Conservation (phyloP, 92 coral and sea anemone species). For the Porites rus region DNA sequence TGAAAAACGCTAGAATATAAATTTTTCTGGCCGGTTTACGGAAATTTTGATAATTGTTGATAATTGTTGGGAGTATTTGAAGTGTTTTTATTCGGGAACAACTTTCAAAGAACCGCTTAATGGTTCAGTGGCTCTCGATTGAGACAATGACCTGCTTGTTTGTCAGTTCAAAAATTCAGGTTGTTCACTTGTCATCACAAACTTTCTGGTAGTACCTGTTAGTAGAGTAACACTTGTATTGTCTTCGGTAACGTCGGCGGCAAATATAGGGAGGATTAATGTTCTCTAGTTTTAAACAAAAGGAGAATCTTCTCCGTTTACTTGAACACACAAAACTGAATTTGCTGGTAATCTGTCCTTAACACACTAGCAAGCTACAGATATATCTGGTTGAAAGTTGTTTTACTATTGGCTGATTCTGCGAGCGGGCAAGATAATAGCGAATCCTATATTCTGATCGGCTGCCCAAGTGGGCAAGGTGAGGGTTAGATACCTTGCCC, state of each 20-base stretch:
- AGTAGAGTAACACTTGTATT: not conserved
- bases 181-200: constrained; percentile 7
- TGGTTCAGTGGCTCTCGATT: not conserved
- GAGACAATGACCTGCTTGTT: constrained; percentile 8
- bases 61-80: not conserved
- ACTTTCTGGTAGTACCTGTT: constrained; percentile 16
- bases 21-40: not conserved
- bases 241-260: not conserved
- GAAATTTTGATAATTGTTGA: not conserved
- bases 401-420: too few relatives aligned
- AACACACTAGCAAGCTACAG: too few relatives aligned
- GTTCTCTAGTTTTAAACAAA: too few relatives aligned
- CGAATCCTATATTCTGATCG: too few relatives aligned
- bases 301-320: too few relatives aligned
- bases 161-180: not conserved
- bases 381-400: too few relatives aligned
- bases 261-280: too few relatives aligned
- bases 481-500: too few relatives aligned
- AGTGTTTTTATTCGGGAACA: not conserved
- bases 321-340: too few relatives aligned
- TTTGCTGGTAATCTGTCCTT: too few relatives aligned
- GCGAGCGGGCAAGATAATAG: too few relatives aligned
- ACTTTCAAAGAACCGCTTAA: not conserved
- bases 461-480: too few relatives aligned
- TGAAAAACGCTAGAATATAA: not conserved